Percentiles rank a stretch among this genome's conserved stretches.
phyloP scores from a whole-genome alignment of 2,113 vertebrate genomes.

The Aleadryas rufinucha region DNA sequence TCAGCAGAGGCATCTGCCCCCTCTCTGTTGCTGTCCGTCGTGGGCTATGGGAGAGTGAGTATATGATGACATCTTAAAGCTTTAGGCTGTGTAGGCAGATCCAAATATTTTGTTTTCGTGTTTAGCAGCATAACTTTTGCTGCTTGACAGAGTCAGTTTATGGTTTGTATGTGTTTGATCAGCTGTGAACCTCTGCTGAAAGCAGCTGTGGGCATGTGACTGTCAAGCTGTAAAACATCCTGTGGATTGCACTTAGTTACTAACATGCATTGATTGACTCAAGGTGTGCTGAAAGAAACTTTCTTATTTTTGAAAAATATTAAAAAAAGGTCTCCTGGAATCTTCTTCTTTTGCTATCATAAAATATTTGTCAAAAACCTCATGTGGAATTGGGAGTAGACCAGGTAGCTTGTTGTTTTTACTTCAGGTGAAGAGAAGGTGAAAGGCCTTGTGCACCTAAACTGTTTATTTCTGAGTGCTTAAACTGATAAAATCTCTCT shows the following conservation, averaged over 20 bases:
- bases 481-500: neutral
- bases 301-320: neutral
- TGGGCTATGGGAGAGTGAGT: slow-evolving; percentile 99
- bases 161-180: neutral
- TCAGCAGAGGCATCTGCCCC: slow-evolving; percentile 92
- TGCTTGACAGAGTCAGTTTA: neutral
- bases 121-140: neutral
- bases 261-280: neutral
- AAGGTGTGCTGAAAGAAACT: neutral
- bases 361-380: neutral
- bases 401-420: neutral
- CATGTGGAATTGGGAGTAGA: fast-evolving
- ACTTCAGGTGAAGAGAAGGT: neutral
- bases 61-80: neutral
- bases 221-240: neutral
- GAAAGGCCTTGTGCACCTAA: neutral
- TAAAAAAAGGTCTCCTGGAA: neutral
- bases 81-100: neutral
- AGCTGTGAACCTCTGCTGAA: neutral
- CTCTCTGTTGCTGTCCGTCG: slow-evolving; percentile 91
- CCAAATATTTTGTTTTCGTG: neutral
- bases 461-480: neutral
- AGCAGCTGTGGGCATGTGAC: neutral
- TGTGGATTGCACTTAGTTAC: neutral
- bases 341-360: neutral